Evolutionary conservation across 2,888 invertebrate genomes (phyloP).

Genomic region (Blera fallax): DNA sequence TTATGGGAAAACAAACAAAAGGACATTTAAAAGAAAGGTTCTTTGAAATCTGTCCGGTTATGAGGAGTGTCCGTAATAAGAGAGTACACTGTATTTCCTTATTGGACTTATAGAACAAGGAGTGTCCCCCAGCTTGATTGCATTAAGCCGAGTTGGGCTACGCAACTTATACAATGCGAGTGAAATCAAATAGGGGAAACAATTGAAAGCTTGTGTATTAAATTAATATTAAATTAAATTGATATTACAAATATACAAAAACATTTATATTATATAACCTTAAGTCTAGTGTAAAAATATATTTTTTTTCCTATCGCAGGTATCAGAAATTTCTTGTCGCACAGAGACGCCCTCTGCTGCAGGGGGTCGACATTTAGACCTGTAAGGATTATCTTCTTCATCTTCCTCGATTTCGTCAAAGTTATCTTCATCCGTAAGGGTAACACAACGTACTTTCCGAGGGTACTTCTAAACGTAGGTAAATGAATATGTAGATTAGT

Average conservation of each 20-base stretch:
- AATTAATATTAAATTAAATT: neutral
- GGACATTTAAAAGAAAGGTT: too few species aligned
- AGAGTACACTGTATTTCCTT: too few species aligned
- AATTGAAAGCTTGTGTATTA: neutral
- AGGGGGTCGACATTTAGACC: neutral
- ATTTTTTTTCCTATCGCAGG: neutral
- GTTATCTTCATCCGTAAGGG: conserved; percentile 33
- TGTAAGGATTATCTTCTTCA: neutral
- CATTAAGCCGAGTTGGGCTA: too few species aligned
- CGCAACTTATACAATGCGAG: neutral
- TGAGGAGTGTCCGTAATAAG: too few species aligned
- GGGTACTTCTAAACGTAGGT: conserved; percentile 56
- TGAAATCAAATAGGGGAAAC: neutral
- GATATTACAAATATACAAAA: neutral
- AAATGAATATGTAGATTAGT: neutral
- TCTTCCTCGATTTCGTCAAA: conserved; percentile 9
- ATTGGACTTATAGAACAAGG: too few species aligned
- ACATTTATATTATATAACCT: neutral
- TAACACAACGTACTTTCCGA: conserved; percentile 46
- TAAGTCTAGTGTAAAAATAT: conserved; percentile 52
- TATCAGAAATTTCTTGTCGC: neutral
- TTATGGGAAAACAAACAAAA: too few species aligned
- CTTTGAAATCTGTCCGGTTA: too few species aligned
- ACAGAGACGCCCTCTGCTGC: neutral
- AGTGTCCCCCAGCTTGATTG: too few species aligned